Percentiles rank a stretch among this genome's conserved stretches.
These are phyloP conservation scores for Atethmia centrago DNA, from an alignment of 2,888 invertebrate genomes.

Conservation along the genomic window DNA sequence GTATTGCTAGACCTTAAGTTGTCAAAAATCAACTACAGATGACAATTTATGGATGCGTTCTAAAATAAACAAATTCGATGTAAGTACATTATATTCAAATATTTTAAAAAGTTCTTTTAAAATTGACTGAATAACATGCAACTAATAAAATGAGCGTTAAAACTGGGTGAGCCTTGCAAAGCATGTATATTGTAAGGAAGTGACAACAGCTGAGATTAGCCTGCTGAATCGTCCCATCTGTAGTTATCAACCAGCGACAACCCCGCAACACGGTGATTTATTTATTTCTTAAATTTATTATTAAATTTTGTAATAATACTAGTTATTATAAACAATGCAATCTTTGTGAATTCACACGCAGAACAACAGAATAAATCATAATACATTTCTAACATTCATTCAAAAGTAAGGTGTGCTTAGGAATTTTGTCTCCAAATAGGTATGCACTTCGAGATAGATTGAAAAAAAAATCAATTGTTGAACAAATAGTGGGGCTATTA, in stretches of 20 bases:
- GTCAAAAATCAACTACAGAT: conserved; percentile 41
- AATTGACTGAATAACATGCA: not conserved
- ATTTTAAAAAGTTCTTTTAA: too few species aligned
- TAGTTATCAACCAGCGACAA: too few species aligned
- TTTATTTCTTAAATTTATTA: too few species aligned
- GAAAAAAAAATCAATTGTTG: not conserved
- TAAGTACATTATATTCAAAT: not conserved
- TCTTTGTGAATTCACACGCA: not conserved
- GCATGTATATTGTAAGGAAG: not conserved
- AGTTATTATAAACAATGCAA: not conserved
- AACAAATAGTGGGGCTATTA: not conserved
- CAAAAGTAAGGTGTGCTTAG: not conserved
- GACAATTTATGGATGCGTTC: conserved; percentile 58
- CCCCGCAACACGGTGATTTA: too few species aligned
- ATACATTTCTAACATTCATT: not conserved
- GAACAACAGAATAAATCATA: not conserved
- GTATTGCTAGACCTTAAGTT: conserved; percentile 21
- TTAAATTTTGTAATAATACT: not conserved
- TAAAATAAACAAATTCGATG: not conserved
- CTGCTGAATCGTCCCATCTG: too few species aligned
- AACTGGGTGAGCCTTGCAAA: too few species aligned
- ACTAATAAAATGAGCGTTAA: not conserved
- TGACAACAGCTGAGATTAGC: too few species aligned
- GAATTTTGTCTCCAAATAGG: not conserved
- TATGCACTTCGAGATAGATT: not conserved